phyloP scores from a whole-genome alignment of 2,113 vertebrate genomes.

The Pyrgilauda ruficollis region DNA sequence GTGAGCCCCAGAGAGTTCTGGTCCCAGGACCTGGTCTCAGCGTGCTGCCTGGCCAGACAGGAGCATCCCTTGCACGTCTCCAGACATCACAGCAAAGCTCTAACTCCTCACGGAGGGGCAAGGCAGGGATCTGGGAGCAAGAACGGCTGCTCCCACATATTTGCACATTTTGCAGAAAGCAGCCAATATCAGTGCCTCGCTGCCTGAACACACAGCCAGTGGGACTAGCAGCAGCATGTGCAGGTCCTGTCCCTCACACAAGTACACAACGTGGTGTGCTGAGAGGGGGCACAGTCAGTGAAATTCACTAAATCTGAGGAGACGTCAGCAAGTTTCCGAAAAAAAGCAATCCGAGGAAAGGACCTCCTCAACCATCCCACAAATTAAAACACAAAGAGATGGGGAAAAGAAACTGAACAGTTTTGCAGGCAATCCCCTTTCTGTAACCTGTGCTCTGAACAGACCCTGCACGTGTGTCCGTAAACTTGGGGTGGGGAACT shows the following conservation, averaged over 20 bases:
- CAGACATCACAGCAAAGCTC: neutral
- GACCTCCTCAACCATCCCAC: neutral
- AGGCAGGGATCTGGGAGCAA: neutral
- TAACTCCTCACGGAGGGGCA: neutral
- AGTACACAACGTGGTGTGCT: fast-evolving
- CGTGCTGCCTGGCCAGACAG: fast-evolving
- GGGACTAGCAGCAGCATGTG: fast-evolving
- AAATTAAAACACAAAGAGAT: neutral
- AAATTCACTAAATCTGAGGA: neutral
- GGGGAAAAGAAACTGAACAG: neutral
- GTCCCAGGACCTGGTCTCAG: neutral
- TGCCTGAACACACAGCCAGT: neutral
- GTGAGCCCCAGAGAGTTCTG: neutral
- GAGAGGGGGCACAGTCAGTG: neutral
- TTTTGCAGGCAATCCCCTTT: neutral
- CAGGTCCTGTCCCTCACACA: neutral
- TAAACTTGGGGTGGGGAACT: neutral
- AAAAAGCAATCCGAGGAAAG: neutral
- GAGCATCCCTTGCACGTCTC: neutral
- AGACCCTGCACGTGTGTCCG: neutral
- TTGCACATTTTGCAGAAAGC: neutral
- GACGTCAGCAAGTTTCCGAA: neutral
- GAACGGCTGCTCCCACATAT: neutral
- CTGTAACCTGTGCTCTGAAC: neutral
- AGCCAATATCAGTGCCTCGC: neutral